Evolutionary conservation across 2,113 vertebrate species (phyloP).

Genomic region (Tyto alba): DNA sequence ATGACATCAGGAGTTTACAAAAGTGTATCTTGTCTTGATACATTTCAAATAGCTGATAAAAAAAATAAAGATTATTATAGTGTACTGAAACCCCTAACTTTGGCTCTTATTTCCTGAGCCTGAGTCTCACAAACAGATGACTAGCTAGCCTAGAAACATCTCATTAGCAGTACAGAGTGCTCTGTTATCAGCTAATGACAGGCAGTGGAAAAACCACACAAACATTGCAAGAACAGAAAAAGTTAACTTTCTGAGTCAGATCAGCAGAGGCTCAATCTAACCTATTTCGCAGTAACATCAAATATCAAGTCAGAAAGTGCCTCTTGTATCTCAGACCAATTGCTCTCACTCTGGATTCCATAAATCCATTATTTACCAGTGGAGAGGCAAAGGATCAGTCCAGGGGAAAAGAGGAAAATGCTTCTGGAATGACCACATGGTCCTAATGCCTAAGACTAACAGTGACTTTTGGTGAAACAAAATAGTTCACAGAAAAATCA

Average conservation of each 20-base stretch:
- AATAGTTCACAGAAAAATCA: neutral
- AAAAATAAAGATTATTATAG: neutral
- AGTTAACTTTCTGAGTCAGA: neutral
- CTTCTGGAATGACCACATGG: neutral
- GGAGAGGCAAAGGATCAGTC: neutral
- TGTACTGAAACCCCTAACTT: neutral
- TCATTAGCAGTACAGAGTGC: fast-evolving
- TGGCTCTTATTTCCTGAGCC: neutral
- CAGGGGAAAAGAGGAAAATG: neutral
- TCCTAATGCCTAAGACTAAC: neutral
- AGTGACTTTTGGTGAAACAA: neutral
- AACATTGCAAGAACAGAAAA: neutral
- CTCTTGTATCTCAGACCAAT: neutral
- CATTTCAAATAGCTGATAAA: neutral
- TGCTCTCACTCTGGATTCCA: neutral
- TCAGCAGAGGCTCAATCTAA: neutral
- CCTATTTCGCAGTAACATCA: neutral
- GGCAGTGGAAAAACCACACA: neutral
- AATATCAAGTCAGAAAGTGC: neutral
- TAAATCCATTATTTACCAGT: neutral
- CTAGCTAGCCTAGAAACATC: neutral
- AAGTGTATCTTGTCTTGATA: neutral
- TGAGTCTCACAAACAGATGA: neutral
- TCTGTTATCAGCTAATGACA: neutral
- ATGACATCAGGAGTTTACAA: neutral